phyloP scores from a whole-genome alignment of 2,888 invertebrate species.

The Calameuta pallipes region DNA sequence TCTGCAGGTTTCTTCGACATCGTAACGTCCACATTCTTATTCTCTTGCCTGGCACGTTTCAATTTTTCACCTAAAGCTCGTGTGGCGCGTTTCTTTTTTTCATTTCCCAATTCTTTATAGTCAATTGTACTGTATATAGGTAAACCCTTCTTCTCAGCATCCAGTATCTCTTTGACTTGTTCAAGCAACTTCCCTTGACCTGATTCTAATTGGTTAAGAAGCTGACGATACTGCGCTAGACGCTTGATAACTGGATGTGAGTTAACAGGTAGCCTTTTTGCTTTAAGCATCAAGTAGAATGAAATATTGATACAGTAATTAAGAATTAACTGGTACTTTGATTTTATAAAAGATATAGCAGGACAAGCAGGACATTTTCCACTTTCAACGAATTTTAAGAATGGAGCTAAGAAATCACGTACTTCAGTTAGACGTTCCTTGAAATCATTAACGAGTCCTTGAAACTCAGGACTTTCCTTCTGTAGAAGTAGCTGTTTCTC shows the following conservation, averaged over 20 bases:
- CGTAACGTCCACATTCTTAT: constrained; percentile 33
- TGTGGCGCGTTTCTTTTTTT: constrained; percentile 54
- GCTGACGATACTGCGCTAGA: constrained; percentile 82
- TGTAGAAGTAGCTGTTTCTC: constrained; percentile 82
- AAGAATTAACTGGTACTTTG: constrained; percentile 75
- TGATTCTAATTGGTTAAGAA: constrained; percentile 79
- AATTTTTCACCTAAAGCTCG: not conserved
- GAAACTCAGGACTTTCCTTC: constrained; percentile 90
- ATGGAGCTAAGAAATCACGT: constrained; percentile 75
- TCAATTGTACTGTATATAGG: constrained; percentile 57
- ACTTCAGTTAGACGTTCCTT: constrained; percentile 74
- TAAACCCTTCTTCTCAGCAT: constrained; percentile 67
- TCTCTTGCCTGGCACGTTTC: constrained; percentile 16
- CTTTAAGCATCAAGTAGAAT: constrained; percentile 87
- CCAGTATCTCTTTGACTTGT: constrained; percentile 75
- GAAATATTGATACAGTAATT: constrained; percentile 89
- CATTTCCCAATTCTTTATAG: constrained; percentile 29
- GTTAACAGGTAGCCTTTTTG: constrained; percentile 76
- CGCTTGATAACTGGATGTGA: constrained; percentile 92
- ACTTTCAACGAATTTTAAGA: constrained; percentile 73
- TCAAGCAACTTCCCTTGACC: constrained; percentile 76
- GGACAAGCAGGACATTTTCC: constrained; percentile 74
- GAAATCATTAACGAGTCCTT: constrained; percentile 82
- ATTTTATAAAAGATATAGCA: constrained; percentile 78
- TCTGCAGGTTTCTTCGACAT: constrained; percentile 66